A percentile compares a stretch with the other conserved stretches of the same genome.
phyloP scores from a whole-genome alignment of 2,888 invertebrate genomes.

The Rhaphigaster nebulosa region DNA sequence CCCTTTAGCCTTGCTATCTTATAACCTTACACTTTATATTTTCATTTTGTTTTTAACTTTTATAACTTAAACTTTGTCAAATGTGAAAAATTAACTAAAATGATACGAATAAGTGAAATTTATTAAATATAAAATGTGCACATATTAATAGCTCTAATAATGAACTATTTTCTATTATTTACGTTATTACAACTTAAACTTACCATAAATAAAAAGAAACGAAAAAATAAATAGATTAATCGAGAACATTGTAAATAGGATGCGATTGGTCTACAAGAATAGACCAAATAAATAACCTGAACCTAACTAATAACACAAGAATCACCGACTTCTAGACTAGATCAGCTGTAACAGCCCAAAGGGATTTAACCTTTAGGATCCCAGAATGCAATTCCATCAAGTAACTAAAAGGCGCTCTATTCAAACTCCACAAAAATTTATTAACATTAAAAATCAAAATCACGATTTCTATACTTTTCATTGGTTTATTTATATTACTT shows the following conservation, averaged over 20 bases:
- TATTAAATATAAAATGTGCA: neutral
- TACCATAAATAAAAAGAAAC: constrained; percentile 30
- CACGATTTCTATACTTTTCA: neutral
- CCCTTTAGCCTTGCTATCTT: constrained; percentile 41
- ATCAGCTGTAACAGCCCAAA: constrained; percentile 39
- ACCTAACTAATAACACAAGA: neutral
- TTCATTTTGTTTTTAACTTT: constrained; percentile 64
- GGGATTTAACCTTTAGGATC: neutral
- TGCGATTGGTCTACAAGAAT: neutral
- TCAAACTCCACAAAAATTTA: neutral
- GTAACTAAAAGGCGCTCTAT: constrained; percentile 3
- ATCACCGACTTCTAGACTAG: neutral
- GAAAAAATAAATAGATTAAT: neutral
- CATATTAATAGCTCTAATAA: neutral
- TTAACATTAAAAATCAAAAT: neutral
- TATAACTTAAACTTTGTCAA: neutral
- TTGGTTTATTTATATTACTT: neutral
- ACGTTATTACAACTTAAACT: neutral
- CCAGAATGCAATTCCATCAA: neutral
- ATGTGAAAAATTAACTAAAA: neutral
- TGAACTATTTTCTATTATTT: neutral
- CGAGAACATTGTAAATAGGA: neutral
- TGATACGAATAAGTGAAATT: neutral
- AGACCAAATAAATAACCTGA: constrained; percentile 10
- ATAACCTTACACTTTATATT: constrained; percentile 61